Base-by-base conservation (phyloP, 2,113 vertebrate species). In the Argyrosomus japonicus region DNA sequence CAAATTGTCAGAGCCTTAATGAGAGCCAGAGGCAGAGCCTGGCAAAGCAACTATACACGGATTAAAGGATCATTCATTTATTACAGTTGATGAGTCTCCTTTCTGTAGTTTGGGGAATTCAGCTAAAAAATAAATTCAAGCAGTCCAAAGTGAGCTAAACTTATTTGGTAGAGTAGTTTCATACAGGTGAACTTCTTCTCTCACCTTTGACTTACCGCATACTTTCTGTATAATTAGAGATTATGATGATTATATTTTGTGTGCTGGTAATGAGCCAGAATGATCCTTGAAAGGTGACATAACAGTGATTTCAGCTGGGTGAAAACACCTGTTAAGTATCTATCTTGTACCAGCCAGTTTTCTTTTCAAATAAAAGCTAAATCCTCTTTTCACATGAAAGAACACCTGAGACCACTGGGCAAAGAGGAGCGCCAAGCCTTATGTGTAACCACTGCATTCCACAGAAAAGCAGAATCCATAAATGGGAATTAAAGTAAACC, bases 401-500 rank as follows among this genome's bases (percentile, higher is more conserved):
- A 82, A 51, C 27, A 75, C 58, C 64, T 60, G 68, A 79, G 68
- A 75, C 43, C 29, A 27, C 6, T 10, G 36, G 47, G 50, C 12
- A 62, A 40, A 48, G 45, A 57, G 3, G n/a, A 9, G 12, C 19
- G 19, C 45, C 45, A 21, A 51, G 60, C 15, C 23, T 8, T 23
- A 43, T 0, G 50, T 43, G 23, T 14, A 56, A 76, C 54, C 32
- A 23, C 50, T 64, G 40, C 82, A 83, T 88, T 92, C 88, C 79
- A 40, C 19, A 23, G 56, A 69, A 86, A 69, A 77, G 14, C 45
- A 56, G 67, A 82, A 65, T 75, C 86, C 80, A 78, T 75, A 81
- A 81, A 85, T 65, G 64, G 58, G 54, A 67, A 83, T 75, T 79
- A 58, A 84, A 48, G 56, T 84, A 88, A 85, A 81, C 63, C 71